Percentiles rank a stretch among this genome's conserved stretches.
These are phyloP conservation scores for Mus spretus DNA, from an alignment of 2,797 vertebrate genomes.

Conservation along the genomic window DNA sequence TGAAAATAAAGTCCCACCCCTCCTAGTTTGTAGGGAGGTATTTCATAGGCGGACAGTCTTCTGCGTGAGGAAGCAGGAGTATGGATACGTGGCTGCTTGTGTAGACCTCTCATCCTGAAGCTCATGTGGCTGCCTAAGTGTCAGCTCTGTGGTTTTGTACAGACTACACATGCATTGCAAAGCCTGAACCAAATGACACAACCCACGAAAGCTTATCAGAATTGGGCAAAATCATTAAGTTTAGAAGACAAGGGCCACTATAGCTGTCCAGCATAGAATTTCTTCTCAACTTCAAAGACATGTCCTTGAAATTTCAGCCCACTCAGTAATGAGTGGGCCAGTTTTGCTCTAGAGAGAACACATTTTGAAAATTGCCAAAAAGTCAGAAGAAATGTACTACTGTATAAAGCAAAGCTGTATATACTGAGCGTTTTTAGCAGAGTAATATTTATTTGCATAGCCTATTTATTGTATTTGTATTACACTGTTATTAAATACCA, in stretches of 20 bases:
- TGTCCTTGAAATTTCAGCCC: conserved; percentile 83
- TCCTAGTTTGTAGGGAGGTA: too few species aligned
- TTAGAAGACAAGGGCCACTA: conserved; percentile 11
- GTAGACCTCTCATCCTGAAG: not conserved
- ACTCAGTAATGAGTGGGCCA: conserved; percentile 71
- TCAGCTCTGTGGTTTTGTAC: not conserved
- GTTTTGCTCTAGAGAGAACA: conserved; percentile 76
- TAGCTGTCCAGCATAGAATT: conserved; percentile 54
- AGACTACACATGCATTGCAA: not conserved
- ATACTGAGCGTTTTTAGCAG: conserved; percentile 89
- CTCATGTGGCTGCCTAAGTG: accelerated
- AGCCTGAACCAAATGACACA: not conserved
- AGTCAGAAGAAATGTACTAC: conserved; percentile 76
- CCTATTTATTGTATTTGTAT: conserved; percentile 89
- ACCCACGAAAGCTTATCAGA: not conserved
- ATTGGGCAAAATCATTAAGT: not conserved
- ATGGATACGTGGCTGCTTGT: not conserved
- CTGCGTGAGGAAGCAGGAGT: accelerated
- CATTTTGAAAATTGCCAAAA: conserved; percentile 81
- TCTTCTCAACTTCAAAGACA: conserved; percentile 74
- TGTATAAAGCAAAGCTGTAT: conserved; percentile 88
- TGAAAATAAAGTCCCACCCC: not conserved
- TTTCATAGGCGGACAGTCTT: accelerated
- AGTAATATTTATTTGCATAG: conserved; percentile 90
- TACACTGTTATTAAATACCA: conserved; percentile 84